Base-by-base conservation (phyloP, 2,113 vertebrate genomes). In the Silurus asotus region DNA sequence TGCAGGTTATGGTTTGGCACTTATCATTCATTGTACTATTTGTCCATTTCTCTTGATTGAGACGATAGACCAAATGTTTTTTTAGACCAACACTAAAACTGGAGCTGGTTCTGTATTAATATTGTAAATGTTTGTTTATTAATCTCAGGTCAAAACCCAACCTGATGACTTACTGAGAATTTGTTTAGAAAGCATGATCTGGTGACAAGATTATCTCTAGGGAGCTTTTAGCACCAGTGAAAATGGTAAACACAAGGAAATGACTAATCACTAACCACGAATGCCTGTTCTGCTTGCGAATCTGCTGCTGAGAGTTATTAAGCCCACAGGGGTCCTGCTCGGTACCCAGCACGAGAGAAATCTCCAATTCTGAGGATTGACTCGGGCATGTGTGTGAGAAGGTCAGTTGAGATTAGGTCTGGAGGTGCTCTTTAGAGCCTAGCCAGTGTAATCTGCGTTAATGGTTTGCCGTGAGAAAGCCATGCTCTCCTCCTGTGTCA, bases 371-470 rank as follows among this genome's bases (percentile, higher is more conserved):
- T 45, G 23, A 85, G 81, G 75, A 86, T 82, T 87, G 86, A 76
- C 77, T 81, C 78, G 82, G 77, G 62, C 77, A 87, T 79, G 62
- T 80, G 87, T 86, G 72, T 75, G 87, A 88, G 77, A 88, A 84
- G 90, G 62, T 82, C 86, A 88, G 89, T 37, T 14, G 85, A 89
- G 90, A 92, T 93, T 93, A 88, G 90, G 82, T 55, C 90, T 91
- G 89, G 91, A 92, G 92, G 92, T 90, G 90, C 91, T 90, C 88
- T 93, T 94, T 93, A 93, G 90, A 78, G 84, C 78, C 77, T 72
- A 69, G 90, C 89, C 89, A 93, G 92, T 90, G 93, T 93, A 93
- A 94, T 94, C 91, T 92, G 87, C 87, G 86, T 90, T 93, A 94
- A 94, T 93, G 92, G 91, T 90, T 91, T 82, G 87, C 17, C 82